These are phyloP conservation scores for Corynorhinus townsendii DNA, from an alignment of 2,113 vertebrate genomes.

Conservation along the genomic window DNA sequence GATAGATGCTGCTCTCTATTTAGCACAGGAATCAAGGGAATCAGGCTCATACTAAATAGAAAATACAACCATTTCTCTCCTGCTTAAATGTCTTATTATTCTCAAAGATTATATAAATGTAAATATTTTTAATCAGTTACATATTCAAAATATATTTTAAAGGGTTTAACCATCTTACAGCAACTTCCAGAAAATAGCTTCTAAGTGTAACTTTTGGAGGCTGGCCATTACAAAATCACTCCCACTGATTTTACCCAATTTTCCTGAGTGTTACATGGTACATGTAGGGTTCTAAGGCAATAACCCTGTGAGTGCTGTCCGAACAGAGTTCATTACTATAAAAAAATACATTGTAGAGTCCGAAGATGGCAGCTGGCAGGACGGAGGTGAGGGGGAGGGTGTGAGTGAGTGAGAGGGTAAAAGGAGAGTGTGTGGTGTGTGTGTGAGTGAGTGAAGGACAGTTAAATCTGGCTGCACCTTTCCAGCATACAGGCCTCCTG, in stretches of 20 bases:
- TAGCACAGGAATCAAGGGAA: neutral
- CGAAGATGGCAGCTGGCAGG: too few relatives aligned
- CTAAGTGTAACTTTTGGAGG: neutral
- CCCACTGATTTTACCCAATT: neutral
- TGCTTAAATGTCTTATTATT: neutral
- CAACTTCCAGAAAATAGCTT: conserved; percentile 25
- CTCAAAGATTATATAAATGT: neutral
- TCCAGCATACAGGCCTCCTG: too few relatives aligned
- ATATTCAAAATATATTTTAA: conserved; percentile 7
- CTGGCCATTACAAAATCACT: conserved; percentile 15
- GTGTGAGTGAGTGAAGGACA: too few relatives aligned
- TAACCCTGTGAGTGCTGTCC: neutral
- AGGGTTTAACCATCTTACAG: neutral
- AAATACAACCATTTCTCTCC: neutral
- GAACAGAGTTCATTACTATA: neutral
- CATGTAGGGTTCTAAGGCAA: neutral
- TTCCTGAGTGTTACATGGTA: neutral
- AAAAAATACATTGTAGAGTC: neutral
- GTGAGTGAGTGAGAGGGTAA: too few relatives aligned
- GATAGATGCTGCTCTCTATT: neutral
- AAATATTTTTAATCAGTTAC: conserved; percentile 35
- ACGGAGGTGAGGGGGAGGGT: too few relatives aligned
- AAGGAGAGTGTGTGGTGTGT: too few relatives aligned
- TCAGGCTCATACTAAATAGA: neutral
- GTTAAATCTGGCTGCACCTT: too few relatives aligned